Evolutionary conservation across 2,888 invertebrate species (phyloP).

Genomic region (Micropterix aruncella): DNA sequence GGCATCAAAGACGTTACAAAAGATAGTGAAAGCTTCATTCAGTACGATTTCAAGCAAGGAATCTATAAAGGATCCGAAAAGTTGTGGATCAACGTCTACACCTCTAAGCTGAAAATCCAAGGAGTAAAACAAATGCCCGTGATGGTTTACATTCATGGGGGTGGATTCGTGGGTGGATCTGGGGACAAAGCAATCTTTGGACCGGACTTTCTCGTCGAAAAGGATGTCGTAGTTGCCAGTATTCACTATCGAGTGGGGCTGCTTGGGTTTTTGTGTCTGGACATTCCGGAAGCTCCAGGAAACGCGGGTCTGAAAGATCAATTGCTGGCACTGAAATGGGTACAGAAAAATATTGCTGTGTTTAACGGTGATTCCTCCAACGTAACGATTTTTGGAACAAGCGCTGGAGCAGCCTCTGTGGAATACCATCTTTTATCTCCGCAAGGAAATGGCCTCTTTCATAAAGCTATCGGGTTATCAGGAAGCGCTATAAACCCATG

Average conservation of each 20-base stretch:
- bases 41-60: background rate
- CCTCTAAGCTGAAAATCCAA: constrained; percentile 3
- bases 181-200: constrained; percentile 11
- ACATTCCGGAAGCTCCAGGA: background rate
- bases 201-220: constrained; percentile 12
- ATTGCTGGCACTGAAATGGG: background rate
- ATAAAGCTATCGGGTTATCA: constrained; percentile 19
- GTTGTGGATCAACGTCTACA: constrained; percentile 11
- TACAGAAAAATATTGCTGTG: background rate
- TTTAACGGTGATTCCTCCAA: background rate
- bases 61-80: background rate
- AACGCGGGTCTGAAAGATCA: background rate
- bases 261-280: background rate
- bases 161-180: constrained; percentile 13
- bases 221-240: constrained; percentile 14
- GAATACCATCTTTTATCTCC: background rate
- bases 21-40: background rate
- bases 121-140: background rate
- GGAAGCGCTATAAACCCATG: constrained; percentile 19
- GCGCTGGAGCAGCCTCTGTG: constrained; percentile 1
- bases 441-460: constrained; percentile 13
- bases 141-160: constrained; percentile 14
- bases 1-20: background rate
- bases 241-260: constrained; percentile 15
- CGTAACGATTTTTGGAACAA: background rate